These are phyloP conservation scores for Sphaerophoria rueppellii DNA, from an alignment of 2,888 invertebrate species.

Conservation along the genomic window DNA sequence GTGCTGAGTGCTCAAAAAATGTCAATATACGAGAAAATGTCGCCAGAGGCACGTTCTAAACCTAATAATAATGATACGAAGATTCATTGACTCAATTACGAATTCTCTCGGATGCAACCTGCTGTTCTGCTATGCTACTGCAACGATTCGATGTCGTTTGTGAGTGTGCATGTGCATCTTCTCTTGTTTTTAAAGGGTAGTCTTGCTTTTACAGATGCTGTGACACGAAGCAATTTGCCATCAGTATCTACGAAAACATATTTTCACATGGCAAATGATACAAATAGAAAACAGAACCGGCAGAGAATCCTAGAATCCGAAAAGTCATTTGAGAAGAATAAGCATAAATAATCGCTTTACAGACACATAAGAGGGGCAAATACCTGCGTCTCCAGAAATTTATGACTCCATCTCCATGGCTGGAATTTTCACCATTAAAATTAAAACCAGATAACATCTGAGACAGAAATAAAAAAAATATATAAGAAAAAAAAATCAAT, in stretches of 20 bases:
- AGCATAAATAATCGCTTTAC: constrained; percentile 69
- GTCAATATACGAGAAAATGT: constrained; percentile 51
- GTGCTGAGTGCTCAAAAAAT: background rate
- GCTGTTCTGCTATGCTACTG: constrained; percentile 38
- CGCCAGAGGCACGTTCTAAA: constrained; percentile 69
- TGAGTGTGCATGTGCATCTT: constrained; percentile 53
- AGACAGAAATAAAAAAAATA: constrained; percentile 39
- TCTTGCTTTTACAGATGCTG: background rate
- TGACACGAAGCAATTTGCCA: constrained; percentile 70
- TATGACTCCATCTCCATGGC: constrained; percentile 58
- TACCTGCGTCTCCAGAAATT: constrained; percentile 62
- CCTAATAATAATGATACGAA: constrained; percentile 72
- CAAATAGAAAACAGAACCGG: constrained; percentile 13
- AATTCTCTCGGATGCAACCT: constrained; percentile 69
- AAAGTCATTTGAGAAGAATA: constrained; percentile 56
- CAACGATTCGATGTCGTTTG: background rate
- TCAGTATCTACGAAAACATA: constrained; percentile 61
- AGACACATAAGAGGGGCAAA: constrained; percentile 35
- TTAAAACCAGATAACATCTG: constrained; percentile 72
- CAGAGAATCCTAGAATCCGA: constrained; percentile 19
- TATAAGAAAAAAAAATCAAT: background rate
- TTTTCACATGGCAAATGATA: constrained; percentile 55
- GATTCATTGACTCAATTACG: constrained; percentile 73
- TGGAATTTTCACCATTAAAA: constrained; percentile 65
- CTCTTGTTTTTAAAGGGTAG: background rate